A percentile compares a stretch with the other conserved stretches of the same genome.
These are phyloP conservation scores for Oscheius sp. DNA, from an alignment of 2,888 invertebrate genomes.

Conservation along the genomic window DNA sequence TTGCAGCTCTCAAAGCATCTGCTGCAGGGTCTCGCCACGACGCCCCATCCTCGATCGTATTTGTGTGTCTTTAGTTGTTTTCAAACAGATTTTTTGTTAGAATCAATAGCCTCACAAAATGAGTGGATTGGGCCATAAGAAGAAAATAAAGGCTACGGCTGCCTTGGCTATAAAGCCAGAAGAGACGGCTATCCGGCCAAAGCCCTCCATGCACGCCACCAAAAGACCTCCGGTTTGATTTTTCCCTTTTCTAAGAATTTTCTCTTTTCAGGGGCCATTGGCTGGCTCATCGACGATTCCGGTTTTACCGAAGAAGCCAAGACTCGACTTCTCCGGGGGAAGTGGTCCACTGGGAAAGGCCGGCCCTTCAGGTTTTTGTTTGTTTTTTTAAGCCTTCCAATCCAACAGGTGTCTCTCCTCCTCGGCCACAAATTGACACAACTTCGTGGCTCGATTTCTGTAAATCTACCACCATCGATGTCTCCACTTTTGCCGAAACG, in stretches of 20 bases:
- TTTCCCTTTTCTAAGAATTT: neutral
- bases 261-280: neutral
- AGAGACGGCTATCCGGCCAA: conserved; percentile 29
- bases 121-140: neutral
- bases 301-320: conserved; percentile 6
- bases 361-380: neutral
- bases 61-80: neutral
- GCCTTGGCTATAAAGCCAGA: conserved; percentile 16
- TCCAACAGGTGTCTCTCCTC: neutral
- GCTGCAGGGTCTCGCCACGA: neutral
- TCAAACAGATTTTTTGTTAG: neutral
- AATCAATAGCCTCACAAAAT: conserved; percentile 16
- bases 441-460: conserved; percentile 29
- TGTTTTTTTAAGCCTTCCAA: neutral
- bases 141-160: conserved; percentile 2
- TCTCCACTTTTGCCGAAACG: conserved; percentile 16
- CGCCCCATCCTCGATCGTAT: neutral
- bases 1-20: too few relatives aligned
- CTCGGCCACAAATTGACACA: conserved; percentile 8
- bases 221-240: conserved; percentile 2
- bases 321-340: conserved; percentile 16
- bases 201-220: conserved; percentile 13
- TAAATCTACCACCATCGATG: conserved; percentile 4
- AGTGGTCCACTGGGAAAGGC: neutral
- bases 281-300: conserved; percentile 4